Conservation (phyloP, 1,140 invertebrate genomes). For the Drosophila grimshawi region DNA sequence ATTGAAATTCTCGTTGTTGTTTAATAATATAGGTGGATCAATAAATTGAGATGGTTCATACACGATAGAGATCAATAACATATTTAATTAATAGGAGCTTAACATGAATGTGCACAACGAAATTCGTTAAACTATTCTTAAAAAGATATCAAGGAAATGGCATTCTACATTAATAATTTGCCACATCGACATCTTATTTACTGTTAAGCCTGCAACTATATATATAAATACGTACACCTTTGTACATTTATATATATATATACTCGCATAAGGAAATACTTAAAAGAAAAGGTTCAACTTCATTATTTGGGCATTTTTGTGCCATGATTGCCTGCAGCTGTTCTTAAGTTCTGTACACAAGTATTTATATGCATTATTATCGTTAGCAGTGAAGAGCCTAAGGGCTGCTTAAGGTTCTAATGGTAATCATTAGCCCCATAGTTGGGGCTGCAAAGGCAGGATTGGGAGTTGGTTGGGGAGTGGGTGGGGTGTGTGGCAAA, state of each 20-base stretch:
- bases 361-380: constrained; percentile 35
- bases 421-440: constrained; percentile 19
- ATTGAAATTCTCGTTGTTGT: no score
- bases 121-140: no score
- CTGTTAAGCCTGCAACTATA: no score
- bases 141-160: no score
- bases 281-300: constrained; percentile 10
- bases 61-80: no score
- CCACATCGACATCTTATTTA: no score
- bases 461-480: background rate
- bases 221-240: no score
- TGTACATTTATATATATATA: background rate
- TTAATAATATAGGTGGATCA: no score
- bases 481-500: background rate
- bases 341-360: constrained; percentile 10
- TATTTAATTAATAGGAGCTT: no score
- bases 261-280: background rate
- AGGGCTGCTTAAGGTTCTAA: background rate
- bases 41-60: no score
- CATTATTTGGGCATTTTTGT: constrained; percentile 29
- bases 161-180: no score
- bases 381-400: constrained; percentile 16
- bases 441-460: background rate
- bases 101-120: no score
- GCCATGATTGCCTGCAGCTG: constrained; percentile 25